A percentile compares a stretch with the other conserved stretches of the same genome.
Evolutionary conservation across 1,140 invertebrate genomes (phyloP).

Genomic region (Neocloeon triangulifer): DNA sequence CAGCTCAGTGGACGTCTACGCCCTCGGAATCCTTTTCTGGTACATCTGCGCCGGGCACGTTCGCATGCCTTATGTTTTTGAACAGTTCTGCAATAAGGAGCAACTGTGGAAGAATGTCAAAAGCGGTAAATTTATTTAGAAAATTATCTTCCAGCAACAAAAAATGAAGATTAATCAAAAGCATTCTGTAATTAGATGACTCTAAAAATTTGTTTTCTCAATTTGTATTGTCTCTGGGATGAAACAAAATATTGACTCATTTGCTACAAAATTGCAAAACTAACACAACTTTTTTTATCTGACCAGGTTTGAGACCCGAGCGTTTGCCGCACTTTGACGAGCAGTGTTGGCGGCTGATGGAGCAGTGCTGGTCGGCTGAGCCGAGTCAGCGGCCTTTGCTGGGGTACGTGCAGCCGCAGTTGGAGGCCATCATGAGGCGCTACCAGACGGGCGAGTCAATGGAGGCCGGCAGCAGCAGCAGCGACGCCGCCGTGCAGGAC

Average conservation of each 20-base stretch:
- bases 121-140: slow-evolving; percentile 32
- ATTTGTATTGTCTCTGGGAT: no score
- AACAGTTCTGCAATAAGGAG: slow-evolving; percentile 71
- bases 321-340: slow-evolving; percentile 46
- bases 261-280: no score
- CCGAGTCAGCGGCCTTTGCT: slow-evolving; percentile 48
- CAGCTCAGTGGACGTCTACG: slow-evolving; percentile 71
- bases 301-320: slow-evolving; percentile 46
- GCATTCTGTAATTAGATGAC: no score
- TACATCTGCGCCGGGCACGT: slow-evolving; percentile 70
- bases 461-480: no score
- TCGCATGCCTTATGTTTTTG: slow-evolving; percentile 54
- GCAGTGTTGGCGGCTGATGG: slow-evolving; percentile 68
- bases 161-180: not conserved
- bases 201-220: no score
- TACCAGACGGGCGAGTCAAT: no score
- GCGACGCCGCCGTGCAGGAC: no score
- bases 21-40: slow-evolving; percentile 82
- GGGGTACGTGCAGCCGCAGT: slow-evolving; percentile 45
- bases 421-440: slow-evolving; percentile 33
- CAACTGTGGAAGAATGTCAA: slow-evolving; percentile 67
- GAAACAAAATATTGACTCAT: no score
- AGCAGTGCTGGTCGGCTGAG: slow-evolving; percentile 63
- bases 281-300: no score
- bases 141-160: not conserved